Percentiles rank a stretch among this genome's conserved stretches.
phyloP scores from a whole-genome alignment of 2,888 invertebrate species.

The Zele albiditarsus region DNA sequence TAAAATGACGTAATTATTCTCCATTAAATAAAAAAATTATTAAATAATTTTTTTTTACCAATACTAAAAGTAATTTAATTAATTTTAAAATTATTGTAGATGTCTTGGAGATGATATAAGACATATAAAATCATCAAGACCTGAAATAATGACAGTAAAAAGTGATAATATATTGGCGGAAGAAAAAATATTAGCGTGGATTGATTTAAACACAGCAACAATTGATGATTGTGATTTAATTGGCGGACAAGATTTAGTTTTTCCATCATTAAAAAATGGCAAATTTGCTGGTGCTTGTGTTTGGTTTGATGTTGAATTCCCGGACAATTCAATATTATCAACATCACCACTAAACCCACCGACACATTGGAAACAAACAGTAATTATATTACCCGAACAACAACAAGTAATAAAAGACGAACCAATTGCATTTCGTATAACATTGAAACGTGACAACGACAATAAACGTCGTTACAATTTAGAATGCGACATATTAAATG shows the following conservation, averaged over 20 bases:
- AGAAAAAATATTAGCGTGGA: slow-evolving; percentile 79
- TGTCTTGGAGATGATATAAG: slow-evolving; percentile 79
- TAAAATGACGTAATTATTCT: slow-evolving; percentile 77
- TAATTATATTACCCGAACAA: slow-evolving; percentile 83
- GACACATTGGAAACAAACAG: slow-evolving; percentile 86
- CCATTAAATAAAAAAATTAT: slow-evolving; percentile 10
- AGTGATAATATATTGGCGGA: slow-evolving; percentile 78
- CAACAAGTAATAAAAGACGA: slow-evolving; percentile 76
- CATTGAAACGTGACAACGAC: slow-evolving; percentile 75
- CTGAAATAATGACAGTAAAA: slow-evolving; percentile 78
- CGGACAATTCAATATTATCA: slow-evolving; percentile 74
- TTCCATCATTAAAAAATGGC: slow-evolving; percentile 74
- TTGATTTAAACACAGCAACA: slow-evolving; percentile 80
- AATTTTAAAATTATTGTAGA: slow-evolving; percentile 49
- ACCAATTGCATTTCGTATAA: slow-evolving; percentile 82
- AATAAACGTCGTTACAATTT: slow-evolving; percentile 80
- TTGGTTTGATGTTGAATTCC: slow-evolving; percentile 88
- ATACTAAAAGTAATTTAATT: slow-evolving; percentile 10
- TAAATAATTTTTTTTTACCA: slow-evolving; percentile 9
- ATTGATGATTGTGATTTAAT: slow-evolving; percentile 77
- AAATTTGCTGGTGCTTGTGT: slow-evolving; percentile 83
- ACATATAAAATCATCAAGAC: slow-evolving; percentile 77
- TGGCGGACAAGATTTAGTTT: slow-evolving; percentile 77
- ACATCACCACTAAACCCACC: slow-evolving; percentile 76
- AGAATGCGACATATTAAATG: slow-evolving; percentile 81